A percentile compares a stretch with the other conserved stretches of the same genome.
These are phyloP conservation scores for Harpalus rufipes DNA, from an alignment of 2,888 invertebrate genomes.

Conservation along the genomic window DNA sequence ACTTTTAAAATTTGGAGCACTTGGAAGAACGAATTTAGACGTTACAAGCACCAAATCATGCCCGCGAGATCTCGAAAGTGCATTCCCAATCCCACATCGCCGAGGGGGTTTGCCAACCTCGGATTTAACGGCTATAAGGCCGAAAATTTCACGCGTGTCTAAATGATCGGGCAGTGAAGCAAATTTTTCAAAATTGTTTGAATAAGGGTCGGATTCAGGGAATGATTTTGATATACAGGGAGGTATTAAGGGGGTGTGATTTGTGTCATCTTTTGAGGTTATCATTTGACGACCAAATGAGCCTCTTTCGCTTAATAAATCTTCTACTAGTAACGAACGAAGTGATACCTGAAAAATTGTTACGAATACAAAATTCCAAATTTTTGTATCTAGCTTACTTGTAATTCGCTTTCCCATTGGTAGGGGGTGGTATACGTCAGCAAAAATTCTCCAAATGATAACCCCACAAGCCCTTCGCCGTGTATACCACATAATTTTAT, in stretches of 20 bases:
- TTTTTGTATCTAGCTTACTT: too few relatives aligned
- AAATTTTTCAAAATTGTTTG: slow-evolving; percentile 69
- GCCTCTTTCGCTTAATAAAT: slow-evolving; percentile 87
- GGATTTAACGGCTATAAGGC: slow-evolving; percentile 69
- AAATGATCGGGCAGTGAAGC: slow-evolving; percentile 82
- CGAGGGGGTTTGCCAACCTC: not conserved
- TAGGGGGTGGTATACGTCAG: slow-evolving; percentile 86
- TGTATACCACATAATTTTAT: slow-evolving; percentile 87
- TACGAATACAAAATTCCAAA: too few relatives aligned
- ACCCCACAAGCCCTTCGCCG: slow-evolving; percentile 86
- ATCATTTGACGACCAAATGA: slow-evolving; percentile 87
- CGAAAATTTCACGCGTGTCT: slow-evolving; percentile 78
- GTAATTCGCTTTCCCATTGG: slow-evolving; percentile 82
- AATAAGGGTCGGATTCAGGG: slow-evolving; percentile 81
- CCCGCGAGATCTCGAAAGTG: slow-evolving; percentile 66
- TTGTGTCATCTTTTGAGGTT: slow-evolving; percentile 77
- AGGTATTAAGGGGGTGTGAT: not conserved
- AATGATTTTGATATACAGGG: slow-evolving; percentile 88
- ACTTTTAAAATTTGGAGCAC: slow-evolving; percentile 82
- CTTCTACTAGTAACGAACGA: slow-evolving; percentile 93
- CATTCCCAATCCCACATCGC: too few relatives aligned
- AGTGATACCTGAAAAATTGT: slow-evolving; percentile 82
- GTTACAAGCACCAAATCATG: slow-evolving; percentile 86
- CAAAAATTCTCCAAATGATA: slow-evolving; percentile 90
- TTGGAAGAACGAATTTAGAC: slow-evolving; percentile 83